Base-by-base conservation (phyloP, 2,888 invertebrate species). In the Elmis aenea region DNA sequence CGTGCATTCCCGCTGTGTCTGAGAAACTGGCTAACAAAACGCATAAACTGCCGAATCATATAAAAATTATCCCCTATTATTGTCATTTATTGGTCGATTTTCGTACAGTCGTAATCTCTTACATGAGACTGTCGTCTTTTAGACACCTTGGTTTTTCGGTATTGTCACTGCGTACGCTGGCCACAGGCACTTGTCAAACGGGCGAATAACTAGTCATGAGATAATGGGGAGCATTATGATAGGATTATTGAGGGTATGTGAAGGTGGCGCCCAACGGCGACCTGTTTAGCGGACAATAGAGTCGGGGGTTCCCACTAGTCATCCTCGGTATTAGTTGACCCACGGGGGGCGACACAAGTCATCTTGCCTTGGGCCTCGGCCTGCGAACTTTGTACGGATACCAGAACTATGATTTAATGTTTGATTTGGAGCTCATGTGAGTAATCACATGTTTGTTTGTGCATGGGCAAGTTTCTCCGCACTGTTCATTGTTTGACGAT, bases 231-330 rank as follows among this genome's bases (percentile, higher is more conserved):
- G 54, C 52, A 57, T 57, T 56, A 57, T 55, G 51, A 54, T 54
- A 50, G 57, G 56, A 57, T 58, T 58, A 58, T 53, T 41, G 51
- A 50, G 54, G 54, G 54, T 54, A 38, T 45, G 56, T 54, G 55
- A 53, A 53, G 56, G 54, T 49, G 58, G 51, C 52, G 46, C 58
- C 64, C 61, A 52, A 57, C 54, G 54, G 55, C 52, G 61, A 51
- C 52, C 61, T 61, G 58, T 62, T 64, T 65, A 64, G 58, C 56
- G 61, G 58, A 63, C 62, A 66, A 65, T 62, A 51, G 59, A 51
- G 50, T 52, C 50, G 51, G 51, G 58, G 59, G 58, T 61, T 61
- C 57, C 47, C 51, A 61, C 64, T 51, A 63, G 66, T 66, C 66
- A 66, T 61, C 55, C 54, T 62, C 47, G 58, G 61, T 59, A 65